A percentile compares a stretch with the other conserved stretches of the same genome.
These are phyloP conservation scores for Cyrtorhinus lividipennis DNA, from an alignment of 1,140 invertebrate species.

Conservation along the genomic window DNA sequence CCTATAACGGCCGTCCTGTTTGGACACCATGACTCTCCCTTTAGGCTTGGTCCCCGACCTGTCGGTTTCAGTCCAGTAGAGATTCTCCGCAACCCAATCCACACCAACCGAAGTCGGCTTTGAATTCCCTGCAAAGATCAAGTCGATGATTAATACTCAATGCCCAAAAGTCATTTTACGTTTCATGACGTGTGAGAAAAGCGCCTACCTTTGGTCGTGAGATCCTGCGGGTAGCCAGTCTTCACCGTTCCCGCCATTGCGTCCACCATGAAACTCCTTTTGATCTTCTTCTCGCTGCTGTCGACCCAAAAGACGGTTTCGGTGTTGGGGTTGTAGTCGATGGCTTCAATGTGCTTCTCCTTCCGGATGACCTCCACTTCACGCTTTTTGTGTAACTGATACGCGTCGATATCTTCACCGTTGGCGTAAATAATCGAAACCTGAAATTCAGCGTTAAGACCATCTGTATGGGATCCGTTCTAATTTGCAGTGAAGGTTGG, in stretches of 20 bases:
- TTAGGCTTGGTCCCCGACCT: slow-evolving; percentile 50
- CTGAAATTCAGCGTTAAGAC: too few species aligned
- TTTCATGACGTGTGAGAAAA: too few species aligned
- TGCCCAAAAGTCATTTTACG: too few species aligned
- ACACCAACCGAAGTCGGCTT: slow-evolving; percentile 73
- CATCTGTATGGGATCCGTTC: too few species aligned
- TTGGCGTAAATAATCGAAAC: slow-evolving; percentile 37
- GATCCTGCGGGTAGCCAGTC: slow-evolving; percentile 72
- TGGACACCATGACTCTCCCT: slow-evolving; percentile 70
- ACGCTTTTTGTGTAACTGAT: slow-evolving; percentile 46
- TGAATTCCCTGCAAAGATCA: slow-evolving; percentile 41
- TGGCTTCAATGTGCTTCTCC: slow-evolving; percentile 70
- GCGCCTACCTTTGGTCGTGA: slow-evolving; percentile 58
- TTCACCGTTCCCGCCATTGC: slow-evolving; percentile 57
- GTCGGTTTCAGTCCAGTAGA: slow-evolving; percentile 89
- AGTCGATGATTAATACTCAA: too few species aligned
- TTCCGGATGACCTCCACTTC: slow-evolving; percentile 61
- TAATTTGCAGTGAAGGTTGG: too few species aligned
- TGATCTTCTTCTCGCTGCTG: slow-evolving; percentile 74
- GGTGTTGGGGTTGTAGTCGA: slow-evolving; percentile 69
- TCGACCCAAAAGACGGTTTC: slow-evolving; percentile 91
- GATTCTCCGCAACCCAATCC: slow-evolving; percentile 82
- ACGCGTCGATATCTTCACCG: slow-evolving; percentile 72
- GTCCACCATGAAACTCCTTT: slow-evolving; percentile 76
- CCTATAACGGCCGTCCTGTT: slow-evolving; percentile 77